Evolutionary conservation across 2,888 invertebrate genomes (phyloP).

Genomic region (Ramazzottius varieornatus): DNA sequence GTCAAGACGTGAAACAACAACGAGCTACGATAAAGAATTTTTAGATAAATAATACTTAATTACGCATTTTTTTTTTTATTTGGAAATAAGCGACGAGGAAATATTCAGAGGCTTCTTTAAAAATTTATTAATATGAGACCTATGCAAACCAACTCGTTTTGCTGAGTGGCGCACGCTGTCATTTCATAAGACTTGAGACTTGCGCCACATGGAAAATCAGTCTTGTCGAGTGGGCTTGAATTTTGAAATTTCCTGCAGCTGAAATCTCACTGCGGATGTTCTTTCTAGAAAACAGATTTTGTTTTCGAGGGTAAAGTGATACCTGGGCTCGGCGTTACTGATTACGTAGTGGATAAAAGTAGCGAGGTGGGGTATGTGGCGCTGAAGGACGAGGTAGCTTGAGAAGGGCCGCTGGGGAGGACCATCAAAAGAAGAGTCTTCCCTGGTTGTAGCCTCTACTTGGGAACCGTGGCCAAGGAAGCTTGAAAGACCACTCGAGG

Average conservation of each 20-base stretch:
- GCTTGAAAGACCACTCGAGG: no score
- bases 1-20: constrained; percentile 63
- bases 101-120: background rate
- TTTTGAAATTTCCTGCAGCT: no score
- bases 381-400: constrained; percentile 13
- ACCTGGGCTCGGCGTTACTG: constrained; percentile 54
- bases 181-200: no score
- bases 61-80: background rate
- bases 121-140: no score
- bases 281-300: no score
- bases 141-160: no score
- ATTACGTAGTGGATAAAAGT: constrained; percentile 75
- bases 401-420: constrained; percentile 7
- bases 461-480: no score
- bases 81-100: constrained; percentile 6
- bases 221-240: no score
- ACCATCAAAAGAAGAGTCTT: constrained; percentile 6
- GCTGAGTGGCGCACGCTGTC: no score
- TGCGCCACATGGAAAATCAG: no score
- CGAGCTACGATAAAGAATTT: constrained; percentile 11
- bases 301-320: no score
- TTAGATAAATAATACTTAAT: background rate
- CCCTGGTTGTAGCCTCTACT: constrained; percentile 7
- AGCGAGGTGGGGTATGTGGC: constrained; percentile 46
- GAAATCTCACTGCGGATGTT: no score